phyloP scores from a whole-genome alignment of 2,888 invertebrate species.

The Drosophila robusta region DNA sequence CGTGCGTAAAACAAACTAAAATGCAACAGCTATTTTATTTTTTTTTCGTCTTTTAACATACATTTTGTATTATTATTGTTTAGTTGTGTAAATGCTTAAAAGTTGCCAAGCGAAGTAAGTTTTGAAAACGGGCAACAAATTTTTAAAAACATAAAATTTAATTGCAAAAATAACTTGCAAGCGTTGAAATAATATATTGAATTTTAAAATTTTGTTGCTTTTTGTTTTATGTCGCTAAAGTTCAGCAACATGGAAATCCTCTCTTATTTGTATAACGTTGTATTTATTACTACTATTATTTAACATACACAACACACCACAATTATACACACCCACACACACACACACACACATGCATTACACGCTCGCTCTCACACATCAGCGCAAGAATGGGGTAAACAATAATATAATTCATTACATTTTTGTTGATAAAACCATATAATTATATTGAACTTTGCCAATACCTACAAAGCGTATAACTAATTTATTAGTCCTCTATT shows the following conservation, averaged over 20 bases:
- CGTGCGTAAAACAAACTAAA: constrained; percentile 63
- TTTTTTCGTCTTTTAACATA: constrained; percentile 26
- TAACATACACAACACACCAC: constrained; percentile 38
- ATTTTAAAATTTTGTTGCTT: constrained; percentile 39
- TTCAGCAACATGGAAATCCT: constrained; percentile 51
- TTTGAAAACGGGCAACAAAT: constrained; percentile 1
- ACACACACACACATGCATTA: constrained; percentile 21
- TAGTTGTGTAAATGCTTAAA: constrained; percentile 50
- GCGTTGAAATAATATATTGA: constrained; percentile 5
- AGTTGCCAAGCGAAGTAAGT: constrained; percentile 27
- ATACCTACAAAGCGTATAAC: constrained; percentile 76
- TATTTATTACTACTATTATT: constrained; percentile 73
- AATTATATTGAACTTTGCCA: constrained; percentile 71
- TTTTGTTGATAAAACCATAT: constrained; percentile 62
- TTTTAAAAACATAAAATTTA: constrained; percentile 7
- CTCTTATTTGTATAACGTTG: constrained; percentile 75
- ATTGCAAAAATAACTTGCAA: constrained; percentile 22
- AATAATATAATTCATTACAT: constrained; percentile 56
- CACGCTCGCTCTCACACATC: constrained; percentile 25
- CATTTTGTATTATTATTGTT: constrained; percentile 75
- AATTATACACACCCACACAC: constrained; percentile 18
- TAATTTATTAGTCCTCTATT: constrained; percentile 78
- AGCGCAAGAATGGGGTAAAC: constrained; percentile 39
- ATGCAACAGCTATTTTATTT: constrained; percentile 43
- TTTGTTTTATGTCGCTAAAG: constrained; percentile 47